Evolutionary conservation across 2,797 vertebrate species (phyloP).

Genomic region (Thunnus albacares): DNA sequence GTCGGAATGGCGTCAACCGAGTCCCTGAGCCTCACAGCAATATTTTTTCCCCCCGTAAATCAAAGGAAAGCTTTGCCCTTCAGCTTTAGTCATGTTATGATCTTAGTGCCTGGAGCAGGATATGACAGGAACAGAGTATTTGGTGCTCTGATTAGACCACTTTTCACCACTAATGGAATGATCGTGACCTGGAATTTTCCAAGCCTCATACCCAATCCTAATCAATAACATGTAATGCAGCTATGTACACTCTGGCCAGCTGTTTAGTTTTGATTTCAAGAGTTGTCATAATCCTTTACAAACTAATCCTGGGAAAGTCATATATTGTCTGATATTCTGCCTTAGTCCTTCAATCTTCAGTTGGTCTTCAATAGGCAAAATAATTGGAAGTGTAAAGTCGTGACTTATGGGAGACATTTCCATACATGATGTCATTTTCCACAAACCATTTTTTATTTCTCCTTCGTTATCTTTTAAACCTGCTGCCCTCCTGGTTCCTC

Average conservation of each 20-base stretch:
- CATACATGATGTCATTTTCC: not conserved
- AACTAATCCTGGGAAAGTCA: not conserved
- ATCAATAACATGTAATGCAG: conserved; percentile 20
- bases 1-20: conserved; percentile 74
- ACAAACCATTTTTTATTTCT: not conserved
- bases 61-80: conserved; percentile 52
- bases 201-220: not conserved
- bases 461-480: not conserved
- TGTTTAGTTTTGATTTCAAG: conserved; percentile 7
- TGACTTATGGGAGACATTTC: not conserved
- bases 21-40: conserved; percentile 74
- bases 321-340: not conserved
- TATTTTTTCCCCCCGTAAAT: conserved; percentile 54
- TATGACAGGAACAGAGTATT: conserved; percentile 27
- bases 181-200: conserved; percentile 7
- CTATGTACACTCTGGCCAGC: not conserved
- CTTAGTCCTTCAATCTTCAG: not conserved
- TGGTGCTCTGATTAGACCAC: conserved; percentile 15
- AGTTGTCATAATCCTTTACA: not conserved
- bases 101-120: conserved; percentile 57
- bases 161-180: not conserved
- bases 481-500: not conserved
- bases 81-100: conserved; percentile 56
- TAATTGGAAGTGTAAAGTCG: not conserved
- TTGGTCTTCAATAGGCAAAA: not conserved